Base-by-base conservation (phyloP, 2,888 invertebrate genomes). In the Campoplex capitator region DNA sequence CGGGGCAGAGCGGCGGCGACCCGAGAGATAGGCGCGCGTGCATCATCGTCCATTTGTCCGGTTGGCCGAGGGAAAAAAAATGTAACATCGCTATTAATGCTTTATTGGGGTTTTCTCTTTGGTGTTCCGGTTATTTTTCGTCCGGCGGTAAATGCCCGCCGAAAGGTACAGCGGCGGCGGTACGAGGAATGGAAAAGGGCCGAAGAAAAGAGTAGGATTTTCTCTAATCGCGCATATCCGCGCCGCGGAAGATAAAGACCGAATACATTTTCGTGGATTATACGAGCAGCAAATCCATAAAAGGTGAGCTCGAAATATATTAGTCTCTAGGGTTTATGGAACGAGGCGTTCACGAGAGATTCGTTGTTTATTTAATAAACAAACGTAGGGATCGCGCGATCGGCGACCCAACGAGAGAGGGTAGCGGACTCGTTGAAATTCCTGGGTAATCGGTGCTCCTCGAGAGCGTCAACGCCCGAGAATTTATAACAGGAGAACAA, bases 31-130 rank as follows among this genome's bases (percentile, higher is more conserved):
- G n/a, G 68, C 38, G 68, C n/a, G 68, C 11, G 42, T 42, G 9
- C 23, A 42, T 42, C 38, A 42, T 42, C 38, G 16, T 48, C 23
- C 90, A 87, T 89, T 91, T 88, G 76, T 23, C 23, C 23, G 23
- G 23, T 23, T 23, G 23, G 23, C 23, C 38, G 38, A 1, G 38
- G 38, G 6, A 51, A 54, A 75, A 75, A 58, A 74, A 54, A 48
- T 28, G 45, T 48, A 70, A 70, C 70, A 70, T 13, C 13, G 42
- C 62, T 54, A 81, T 88, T 86, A 70, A 58, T 70, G 76, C 89
- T 91, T 91, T 91, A 91, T 90, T 90, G 88, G 70, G 78, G 84
- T 70, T 62, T 62, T 48, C 48, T 70, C 32, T 7, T 70, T 23
- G 9, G 42, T 68, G 42, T 11, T 42, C 38, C 71, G 35, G 76